A percentile compares a stretch with the other conserved stretches of the same genome.
phyloP scores from a whole-genome alignment of 2,888 invertebrate species.

The Bhutanitis thaidina region DNA sequence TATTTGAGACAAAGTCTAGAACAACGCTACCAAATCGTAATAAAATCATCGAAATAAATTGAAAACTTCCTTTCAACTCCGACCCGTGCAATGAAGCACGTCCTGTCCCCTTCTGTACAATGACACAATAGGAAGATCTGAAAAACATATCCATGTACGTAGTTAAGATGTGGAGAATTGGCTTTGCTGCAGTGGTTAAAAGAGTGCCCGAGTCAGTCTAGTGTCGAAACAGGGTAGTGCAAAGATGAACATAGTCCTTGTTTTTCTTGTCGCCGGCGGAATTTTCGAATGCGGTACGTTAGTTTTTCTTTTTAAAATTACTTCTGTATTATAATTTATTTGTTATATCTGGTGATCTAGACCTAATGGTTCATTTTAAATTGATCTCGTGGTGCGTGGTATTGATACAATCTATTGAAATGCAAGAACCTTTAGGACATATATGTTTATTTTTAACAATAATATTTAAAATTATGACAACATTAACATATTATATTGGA shows the following conservation, averaged over 20 bases:
- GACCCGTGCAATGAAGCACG: conserved; percentile 34
- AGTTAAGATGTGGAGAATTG: background rate
- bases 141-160: background rate
- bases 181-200: background rate
- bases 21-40: background rate
- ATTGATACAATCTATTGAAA: too few relatives aligned
- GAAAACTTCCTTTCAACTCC: conserved; percentile 34
- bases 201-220: background rate
- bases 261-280: conserved; percentile 7
- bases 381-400: too few relatives aligned
- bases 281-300: conserved; percentile 4
- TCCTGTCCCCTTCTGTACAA: conserved; percentile 32
- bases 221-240: background rate
- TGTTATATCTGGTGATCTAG: too few relatives aligned
- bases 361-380: too few relatives aligned
- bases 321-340: too few relatives aligned
- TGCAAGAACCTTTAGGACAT: too few relatives aligned
- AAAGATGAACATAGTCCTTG: background rate
- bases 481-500: too few relatives aligned
- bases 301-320: background rate
- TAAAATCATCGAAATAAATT: conserved; percentile 37
- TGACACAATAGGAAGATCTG: conserved; percentile 24
- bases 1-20: background rate
- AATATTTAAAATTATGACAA: too few relatives aligned
- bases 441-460: too few relatives aligned